Conservation (phyloP, 2,797 vertebrate genomes). For the Ciconia nigra region DNA sequence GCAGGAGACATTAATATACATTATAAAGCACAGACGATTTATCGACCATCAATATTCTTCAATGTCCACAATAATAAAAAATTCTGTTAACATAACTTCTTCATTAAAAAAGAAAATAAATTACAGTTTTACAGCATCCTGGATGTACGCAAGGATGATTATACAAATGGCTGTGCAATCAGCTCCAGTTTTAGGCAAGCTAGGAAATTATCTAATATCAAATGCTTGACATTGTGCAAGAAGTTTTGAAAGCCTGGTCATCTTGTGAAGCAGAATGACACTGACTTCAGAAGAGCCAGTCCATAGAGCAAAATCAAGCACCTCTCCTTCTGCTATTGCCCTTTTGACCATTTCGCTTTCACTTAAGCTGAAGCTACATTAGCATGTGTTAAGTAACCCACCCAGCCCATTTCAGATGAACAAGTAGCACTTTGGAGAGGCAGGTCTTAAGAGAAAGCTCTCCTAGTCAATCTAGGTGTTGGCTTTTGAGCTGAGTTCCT, state of each 20-base stretch:
- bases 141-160: background rate
- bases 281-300: background rate
- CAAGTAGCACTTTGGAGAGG: background rate
- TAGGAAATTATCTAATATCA: background rate
- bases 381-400: background rate
- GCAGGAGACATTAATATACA: background rate
- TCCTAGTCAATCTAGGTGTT: background rate
- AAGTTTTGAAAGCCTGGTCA: background rate
- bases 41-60: background rate
- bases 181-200: background rate
- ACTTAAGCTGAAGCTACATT: background rate
- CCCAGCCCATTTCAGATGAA: background rate
- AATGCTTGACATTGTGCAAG: background rate
- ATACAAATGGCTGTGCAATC: background rate
- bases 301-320: background rate
- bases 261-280: background rate
- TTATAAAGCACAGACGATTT: background rate
- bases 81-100: background rate
- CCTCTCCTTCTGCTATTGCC: background rate
- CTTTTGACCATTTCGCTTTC: background rate
- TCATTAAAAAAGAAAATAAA: background rate
- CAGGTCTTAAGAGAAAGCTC: background rate
- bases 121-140: background rate
- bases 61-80: background rate
- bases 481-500: background rate